A percentile compares a stretch with the other conserved stretches of the same genome.
Conservation (phyloP, 2,888 invertebrate species). For the Aleiodes alternator region DNA sequence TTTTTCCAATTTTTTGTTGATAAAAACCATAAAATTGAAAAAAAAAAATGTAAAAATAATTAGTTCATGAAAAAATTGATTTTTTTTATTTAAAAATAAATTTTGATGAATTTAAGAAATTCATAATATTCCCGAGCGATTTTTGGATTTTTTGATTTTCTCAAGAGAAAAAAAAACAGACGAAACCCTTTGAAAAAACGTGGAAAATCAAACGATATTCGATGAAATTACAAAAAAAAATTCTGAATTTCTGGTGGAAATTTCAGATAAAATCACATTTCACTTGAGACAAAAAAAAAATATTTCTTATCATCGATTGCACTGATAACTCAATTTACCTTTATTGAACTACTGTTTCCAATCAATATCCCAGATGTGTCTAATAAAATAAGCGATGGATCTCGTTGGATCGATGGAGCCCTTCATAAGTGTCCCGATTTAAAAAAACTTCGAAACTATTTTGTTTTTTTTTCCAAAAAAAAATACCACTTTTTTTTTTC, state of each 20-base stretch:
- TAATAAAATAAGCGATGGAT: conserved; percentile 65
- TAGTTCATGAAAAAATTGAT: too few relatives aligned
- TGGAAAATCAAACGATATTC: too few relatives aligned
- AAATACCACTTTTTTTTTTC: not conserved
- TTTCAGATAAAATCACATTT: not conserved
- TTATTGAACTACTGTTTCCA: conserved; percentile 67
- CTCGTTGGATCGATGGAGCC: conserved; percentile 65
- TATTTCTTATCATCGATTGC: not conserved
- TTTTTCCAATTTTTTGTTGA: too few relatives aligned
- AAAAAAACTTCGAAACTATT: conserved; percentile 48
- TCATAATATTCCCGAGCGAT: too few relatives aligned
- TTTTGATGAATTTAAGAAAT: too few relatives aligned
- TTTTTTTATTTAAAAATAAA: not conserved
- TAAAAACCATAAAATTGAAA: too few relatives aligned
- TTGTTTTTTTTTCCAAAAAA: conserved; percentile 33
- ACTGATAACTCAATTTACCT: conserved; percentile 63
- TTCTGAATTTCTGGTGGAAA: not conserved
- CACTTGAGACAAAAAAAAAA: too few relatives aligned
- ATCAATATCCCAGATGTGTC: conserved; percentile 71
- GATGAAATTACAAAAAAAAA: too few relatives aligned
- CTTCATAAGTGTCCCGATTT: conserved; percentile 69
- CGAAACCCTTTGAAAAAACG: too few relatives aligned
- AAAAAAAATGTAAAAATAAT: too few relatives aligned
- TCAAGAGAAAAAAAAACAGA: too few relatives aligned
- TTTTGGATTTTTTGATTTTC: too few relatives aligned